Percentiles rank a stretch among this genome's conserved stretches.
Conservation (phyloP, 2,888 invertebrate genomes). For the Conops quadrifasciatus region DNA sequence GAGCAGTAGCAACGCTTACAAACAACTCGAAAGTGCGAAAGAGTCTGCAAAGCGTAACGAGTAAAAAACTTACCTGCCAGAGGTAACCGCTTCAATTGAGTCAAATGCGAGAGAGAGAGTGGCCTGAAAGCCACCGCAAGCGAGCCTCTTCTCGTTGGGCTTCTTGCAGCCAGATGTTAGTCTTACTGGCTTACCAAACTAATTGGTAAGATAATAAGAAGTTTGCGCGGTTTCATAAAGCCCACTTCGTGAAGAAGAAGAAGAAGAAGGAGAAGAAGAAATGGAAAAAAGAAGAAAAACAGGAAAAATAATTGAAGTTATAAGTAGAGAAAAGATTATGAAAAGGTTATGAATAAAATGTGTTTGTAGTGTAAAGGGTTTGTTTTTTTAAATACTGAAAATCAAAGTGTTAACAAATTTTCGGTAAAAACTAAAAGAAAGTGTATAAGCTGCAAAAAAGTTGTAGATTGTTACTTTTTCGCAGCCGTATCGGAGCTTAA, state of each 20-base stretch:
- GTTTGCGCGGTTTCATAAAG: conserved; percentile 5
- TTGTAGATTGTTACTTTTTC: neutral
- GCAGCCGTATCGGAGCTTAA: neutral
- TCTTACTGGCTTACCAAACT: conserved; percentile 30
- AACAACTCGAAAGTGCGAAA: neutral
- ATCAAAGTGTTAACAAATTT: conserved; percentile 1
- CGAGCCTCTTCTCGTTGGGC: conserved; percentile 12
- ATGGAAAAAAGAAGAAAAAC: neutral
- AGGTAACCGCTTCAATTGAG: conserved; percentile 35
- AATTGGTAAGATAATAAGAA: conserved; percentile 19
- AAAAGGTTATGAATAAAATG: neutral
- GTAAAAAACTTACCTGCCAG: conserved; percentile 21
- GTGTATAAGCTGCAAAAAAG: neutral
- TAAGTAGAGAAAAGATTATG: neutral
- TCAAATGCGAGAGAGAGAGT: conserved; percentile 12
- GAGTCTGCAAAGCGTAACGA: conserved; percentile 22
- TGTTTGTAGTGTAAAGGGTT: neutral
- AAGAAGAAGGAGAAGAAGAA: neutral
- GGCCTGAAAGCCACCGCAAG: conserved; percentile 11
- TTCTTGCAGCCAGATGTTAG: conserved; percentile 27
- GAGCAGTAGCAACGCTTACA: neutral
- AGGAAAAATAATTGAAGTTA: neutral
- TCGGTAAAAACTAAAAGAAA: too few relatives aligned
- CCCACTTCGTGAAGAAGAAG: neutral
- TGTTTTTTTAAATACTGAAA: neutral